phyloP scores from a whole-genome alignment of 2,113 vertebrate species.

The Amphiprion percula region DNA sequence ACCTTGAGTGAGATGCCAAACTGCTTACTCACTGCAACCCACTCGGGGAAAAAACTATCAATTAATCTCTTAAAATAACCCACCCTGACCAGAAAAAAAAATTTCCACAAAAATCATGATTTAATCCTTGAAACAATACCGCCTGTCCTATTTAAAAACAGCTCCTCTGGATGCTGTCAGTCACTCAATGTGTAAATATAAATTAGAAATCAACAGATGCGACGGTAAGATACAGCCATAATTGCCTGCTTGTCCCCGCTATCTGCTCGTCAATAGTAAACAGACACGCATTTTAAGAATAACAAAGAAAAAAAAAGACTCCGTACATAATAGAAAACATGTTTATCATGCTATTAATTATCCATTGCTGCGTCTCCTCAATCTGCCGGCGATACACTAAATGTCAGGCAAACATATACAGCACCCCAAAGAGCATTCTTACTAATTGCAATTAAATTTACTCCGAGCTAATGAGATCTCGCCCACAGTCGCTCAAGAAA shows the following conservation, averaged over 20 bases:
- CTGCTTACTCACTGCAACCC: conserved; percentile 28
- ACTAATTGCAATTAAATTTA: conserved; percentile 48
- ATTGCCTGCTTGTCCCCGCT: conserved; percentile 22
- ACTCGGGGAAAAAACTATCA: conserved; percentile 1
- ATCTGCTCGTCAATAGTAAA: conserved; percentile 2
- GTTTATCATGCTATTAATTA: conserved; percentile 44
- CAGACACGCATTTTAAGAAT: neutral
- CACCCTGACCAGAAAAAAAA: neutral
- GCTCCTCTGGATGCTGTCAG: conserved; percentile 29
- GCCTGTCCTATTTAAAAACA: conserved; percentile 25
- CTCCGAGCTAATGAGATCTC: conserved; percentile 40
- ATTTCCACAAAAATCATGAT: neutral
- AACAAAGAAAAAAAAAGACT: neutral
- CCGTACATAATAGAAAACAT: conserved; percentile 21
- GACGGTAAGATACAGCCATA: conserved; percentile 31
- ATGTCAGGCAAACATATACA: conserved; percentile 7
- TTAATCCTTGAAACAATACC: conserved; percentile 56
- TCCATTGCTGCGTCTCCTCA: conserved; percentile 12
- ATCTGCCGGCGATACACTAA: conserved; percentile 2
- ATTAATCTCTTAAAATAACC: conserved; percentile 37
- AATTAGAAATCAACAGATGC: conserved; percentile 53
- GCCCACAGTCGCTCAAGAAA: neutral
- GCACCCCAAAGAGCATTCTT: neutral
- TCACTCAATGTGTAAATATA: conserved; percentile 29
- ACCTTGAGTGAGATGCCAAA: conserved; percentile 22